Percentiles rank a stretch among this genome's conserved stretches.
phyloP scores from a whole-genome alignment of 2,797 vertebrate species.

The Tarsius wallacei region DNA sequence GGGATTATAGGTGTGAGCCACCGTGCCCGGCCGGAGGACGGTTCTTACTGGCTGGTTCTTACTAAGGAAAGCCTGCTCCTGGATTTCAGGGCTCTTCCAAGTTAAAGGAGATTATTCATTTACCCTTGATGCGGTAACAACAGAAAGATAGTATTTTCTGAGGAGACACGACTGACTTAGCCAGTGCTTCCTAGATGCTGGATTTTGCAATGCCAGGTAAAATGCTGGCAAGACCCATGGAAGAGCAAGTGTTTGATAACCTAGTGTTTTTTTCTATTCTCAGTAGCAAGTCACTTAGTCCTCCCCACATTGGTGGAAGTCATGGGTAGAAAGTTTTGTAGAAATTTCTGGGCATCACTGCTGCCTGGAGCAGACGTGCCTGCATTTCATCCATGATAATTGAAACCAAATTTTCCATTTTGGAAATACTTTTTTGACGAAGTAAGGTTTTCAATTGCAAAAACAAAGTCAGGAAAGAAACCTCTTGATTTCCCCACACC shows the following conservation, averaged over 20 bases:
- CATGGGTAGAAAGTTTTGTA: neutral
- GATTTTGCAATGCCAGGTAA: neutral
- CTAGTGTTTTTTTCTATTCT: neutral
- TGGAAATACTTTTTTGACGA: slow-evolving; percentile 56
- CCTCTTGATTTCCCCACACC: slow-evolving; percentile 11
- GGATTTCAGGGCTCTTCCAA: neutral
- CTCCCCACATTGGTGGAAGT: neutral
- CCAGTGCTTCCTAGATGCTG: neutral
- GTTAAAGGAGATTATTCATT: neutral
- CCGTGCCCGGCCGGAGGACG: neutral
- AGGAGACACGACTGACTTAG: slow-evolving; percentile 1
- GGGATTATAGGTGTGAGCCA: too few relatives aligned
- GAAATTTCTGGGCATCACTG: slow-evolving; percentile 19
- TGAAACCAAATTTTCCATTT: slow-evolving; percentile 72
- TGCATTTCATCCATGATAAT: slow-evolving; percentile 33
- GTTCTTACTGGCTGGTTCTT: neutral
- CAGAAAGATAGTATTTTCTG: neutral
- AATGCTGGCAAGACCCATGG: neutral
- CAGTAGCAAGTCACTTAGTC: neutral
- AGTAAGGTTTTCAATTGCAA: slow-evolving; percentile 61
- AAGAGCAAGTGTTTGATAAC: neutral
- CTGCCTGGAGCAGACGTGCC: slow-evolving; percentile 5
- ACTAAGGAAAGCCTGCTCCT: neutral
- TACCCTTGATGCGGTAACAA: neutral
- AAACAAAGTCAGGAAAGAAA: slow-evolving; percentile 62